Conservation (phyloP, 2,113 vertebrate species). For the Microtus oregoni region DNA sequence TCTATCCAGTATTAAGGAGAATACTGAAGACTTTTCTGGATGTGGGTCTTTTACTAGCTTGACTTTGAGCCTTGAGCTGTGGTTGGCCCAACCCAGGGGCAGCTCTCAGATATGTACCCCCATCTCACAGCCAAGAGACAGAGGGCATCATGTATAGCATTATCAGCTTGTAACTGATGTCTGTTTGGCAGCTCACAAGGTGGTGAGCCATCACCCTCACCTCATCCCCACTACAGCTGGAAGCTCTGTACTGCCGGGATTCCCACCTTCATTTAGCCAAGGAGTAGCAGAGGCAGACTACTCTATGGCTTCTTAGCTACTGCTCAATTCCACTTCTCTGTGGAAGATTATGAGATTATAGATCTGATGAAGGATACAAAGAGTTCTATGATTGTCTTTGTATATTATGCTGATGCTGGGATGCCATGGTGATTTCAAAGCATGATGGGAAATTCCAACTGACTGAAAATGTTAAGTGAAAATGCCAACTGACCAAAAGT, state of each 20-base stretch:
- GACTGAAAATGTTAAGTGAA: not conserved
- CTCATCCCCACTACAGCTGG: too few species aligned
- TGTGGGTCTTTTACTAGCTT: fast-evolving
- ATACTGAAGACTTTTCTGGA: not conserved
- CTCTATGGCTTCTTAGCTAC: not conserved
- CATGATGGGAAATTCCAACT: not conserved
- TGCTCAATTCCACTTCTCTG: not conserved
- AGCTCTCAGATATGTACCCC: not conserved
- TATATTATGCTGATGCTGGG: not conserved
- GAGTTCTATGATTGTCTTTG: fast-evolving
- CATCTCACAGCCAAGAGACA: not conserved
- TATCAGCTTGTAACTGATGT: too few species aligned
- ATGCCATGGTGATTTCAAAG: not conserved
- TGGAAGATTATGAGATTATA: not conserved
- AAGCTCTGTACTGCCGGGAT: not conserved
- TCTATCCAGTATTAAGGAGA: not conserved
- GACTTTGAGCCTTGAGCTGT: not conserved
- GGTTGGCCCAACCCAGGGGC: not conserved
- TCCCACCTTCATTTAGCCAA: not conserved
- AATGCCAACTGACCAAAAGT: not conserved
- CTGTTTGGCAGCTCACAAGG: not conserved
- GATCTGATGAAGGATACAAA: not conserved
- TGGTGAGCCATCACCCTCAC: not conserved
- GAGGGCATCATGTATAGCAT: not conserved
- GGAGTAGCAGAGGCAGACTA: not conserved